Base-by-base conservation (phyloP, 2,888 invertebrate genomes). In the Rutpela maculata region DNA sequence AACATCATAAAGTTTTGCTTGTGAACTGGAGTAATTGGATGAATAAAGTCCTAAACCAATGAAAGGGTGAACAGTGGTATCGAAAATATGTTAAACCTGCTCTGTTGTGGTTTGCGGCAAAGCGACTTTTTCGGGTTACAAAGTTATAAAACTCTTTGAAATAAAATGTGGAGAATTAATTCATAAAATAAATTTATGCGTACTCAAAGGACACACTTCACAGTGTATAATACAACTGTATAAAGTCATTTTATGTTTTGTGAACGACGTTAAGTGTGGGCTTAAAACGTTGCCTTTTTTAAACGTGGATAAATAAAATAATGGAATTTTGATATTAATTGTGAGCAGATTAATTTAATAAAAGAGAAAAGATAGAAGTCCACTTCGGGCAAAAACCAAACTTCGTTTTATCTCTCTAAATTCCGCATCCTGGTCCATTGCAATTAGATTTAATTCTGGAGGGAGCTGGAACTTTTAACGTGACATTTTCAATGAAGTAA, bases 1-100 rank as follows among this genome's bases (percentile, higher is more conserved):
- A 50, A 50, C 50, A 50, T 50, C 50, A 50, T 50, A n/a, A 50
- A 50, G 50, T 50, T 50, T 50, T 50, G n/a, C n/a, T n/a, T 50
- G 50, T 50, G 50, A 50, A 50, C 50, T n/a, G 50, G 6, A 50
- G 50, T 50, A 50, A 50, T 50, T 50, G 50, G 50, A 50, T 50
- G 50, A n/a, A 50, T 50, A 50, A 50, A 50, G 50, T 50, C 50
- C 50, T n/a, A 50, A 50, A 15, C 50, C n/a, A 50, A 50, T 50
- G 50, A 50, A n/a, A 50, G 50, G 50, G 50, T n/a, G 50, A n/a
- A 50, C 50, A 50, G 50, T 50, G 50, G 50, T 50, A 50, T 50
- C n/a, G 50, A 50, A 50, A 50, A 50, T 50, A 50, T 50, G 50
- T 50, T 50, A 50, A 50, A 50, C 15, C n/a, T 50, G 50, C 50